A percentile compares a stretch with the other conserved stretches of the same genome.
Conservation (phyloP, 2,797 vertebrate genomes). For the Valencia hispanica region DNA sequence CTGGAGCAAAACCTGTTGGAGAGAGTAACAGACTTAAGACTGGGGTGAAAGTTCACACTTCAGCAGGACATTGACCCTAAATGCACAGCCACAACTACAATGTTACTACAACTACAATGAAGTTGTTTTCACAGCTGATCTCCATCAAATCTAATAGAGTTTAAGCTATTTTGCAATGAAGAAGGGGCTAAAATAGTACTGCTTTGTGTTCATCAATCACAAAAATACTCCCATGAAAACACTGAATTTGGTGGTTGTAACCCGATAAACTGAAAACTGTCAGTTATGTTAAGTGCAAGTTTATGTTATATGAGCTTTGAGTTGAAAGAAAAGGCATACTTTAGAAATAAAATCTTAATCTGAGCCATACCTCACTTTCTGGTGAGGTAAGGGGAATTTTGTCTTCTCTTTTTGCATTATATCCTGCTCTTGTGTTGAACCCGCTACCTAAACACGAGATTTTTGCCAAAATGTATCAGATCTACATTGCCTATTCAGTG, state of each 20-base stretch:
- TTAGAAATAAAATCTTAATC: not conserved
- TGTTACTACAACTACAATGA: not conserved
- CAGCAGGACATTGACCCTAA: not conserved
- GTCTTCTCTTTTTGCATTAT: not conserved
- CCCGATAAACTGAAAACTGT: not conserved
- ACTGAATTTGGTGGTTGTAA: not conserved
- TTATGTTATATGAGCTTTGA: no score
- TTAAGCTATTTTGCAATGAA: not conserved
- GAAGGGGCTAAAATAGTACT: not conserved
- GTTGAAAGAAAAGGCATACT: not conserved
- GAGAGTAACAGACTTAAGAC: not conserved
- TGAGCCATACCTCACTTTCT: not conserved
- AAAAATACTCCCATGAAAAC: not conserved
- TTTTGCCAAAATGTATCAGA: conserved; percentile 4
- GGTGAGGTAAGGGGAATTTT: not conserved
- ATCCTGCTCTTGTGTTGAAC: not conserved
- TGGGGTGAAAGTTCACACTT: not conserved
- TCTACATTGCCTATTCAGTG: not conserved
- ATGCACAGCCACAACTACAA: not conserved
- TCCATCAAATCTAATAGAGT: not conserved
- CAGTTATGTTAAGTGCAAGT: not conserved
- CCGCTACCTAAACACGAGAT: not conserved
- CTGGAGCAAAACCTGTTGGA: not conserved
- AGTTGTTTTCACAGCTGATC: not conserved
- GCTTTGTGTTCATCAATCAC: not conserved